These are phyloP conservation scores for Tyria jacobaeae DNA, from an alignment of 2,888 invertebrate genomes.

Conservation along the genomic window DNA sequence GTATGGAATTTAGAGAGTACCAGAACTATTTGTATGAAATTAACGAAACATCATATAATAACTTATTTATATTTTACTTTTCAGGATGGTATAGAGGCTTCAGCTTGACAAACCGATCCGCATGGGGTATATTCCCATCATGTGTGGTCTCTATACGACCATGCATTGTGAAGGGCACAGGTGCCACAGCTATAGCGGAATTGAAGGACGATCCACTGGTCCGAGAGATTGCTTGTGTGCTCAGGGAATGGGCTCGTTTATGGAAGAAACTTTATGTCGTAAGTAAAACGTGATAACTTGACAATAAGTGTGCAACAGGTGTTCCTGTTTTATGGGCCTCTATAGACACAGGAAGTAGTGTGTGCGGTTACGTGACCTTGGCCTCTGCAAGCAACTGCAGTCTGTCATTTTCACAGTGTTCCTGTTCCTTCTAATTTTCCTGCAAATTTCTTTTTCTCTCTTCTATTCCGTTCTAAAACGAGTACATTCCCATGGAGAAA, in stretches of 20 bases:
- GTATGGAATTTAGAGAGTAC: too few relatives aligned
- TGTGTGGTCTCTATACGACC: conserved; percentile 92
- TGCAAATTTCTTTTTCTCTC: too few relatives aligned
- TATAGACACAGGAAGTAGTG: too few relatives aligned
- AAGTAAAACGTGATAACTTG: conserved; percentile 62
- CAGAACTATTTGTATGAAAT: neutral
- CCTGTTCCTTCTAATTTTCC: too few relatives aligned
- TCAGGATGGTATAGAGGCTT: conserved; percentile 95
- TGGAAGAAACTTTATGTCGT: conserved; percentile 98
- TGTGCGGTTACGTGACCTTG: too few relatives aligned
- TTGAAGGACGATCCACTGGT: conserved; percentile 96
- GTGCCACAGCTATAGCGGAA: conserved; percentile 94
- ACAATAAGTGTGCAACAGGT: too few relatives aligned
- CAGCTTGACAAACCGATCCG: conserved; percentile 88
- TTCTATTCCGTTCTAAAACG: too few relatives aligned
- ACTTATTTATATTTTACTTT: conserved; percentile 45
- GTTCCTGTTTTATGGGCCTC: too few relatives aligned
- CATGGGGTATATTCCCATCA: conserved; percentile 86
- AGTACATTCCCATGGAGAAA: too few relatives aligned
- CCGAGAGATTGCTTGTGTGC: conserved; percentile 95
- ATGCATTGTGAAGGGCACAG: conserved; percentile 92
- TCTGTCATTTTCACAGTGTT: too few relatives aligned
- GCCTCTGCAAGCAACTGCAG: too few relatives aligned
- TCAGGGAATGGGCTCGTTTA: conserved; percentile 97
- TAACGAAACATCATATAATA: too few relatives aligned